Evolutionary conservation across 2,888 invertebrate genomes (phyloP), one percentile per base, ranked within the genome.

Genomic region (Eilema griseolum): DNA sequence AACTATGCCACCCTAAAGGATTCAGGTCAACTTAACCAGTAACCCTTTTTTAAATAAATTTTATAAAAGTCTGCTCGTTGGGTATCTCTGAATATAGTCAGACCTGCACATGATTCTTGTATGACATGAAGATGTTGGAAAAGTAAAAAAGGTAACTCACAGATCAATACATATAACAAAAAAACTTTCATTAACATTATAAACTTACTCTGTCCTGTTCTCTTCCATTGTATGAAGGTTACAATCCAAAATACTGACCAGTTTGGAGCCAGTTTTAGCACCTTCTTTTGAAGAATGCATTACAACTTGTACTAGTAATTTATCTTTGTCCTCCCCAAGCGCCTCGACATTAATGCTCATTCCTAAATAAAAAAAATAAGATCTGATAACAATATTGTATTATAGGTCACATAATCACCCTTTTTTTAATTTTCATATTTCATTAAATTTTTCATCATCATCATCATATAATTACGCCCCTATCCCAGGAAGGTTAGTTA

Each of bases 171-270:
- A 0, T n/a, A 2, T 7, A n/a, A 52, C 8, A n/a, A 33, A 52
- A 2, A n/a, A 52, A n/a, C n/a, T 10, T 52, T 2, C 41, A 41
- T 16, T 4, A 52, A n/a, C 1, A 61, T n/a, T 12, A 52, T 14
- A 57, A 24, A 16, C 90, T 92, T 86, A 96, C 96, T 96, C 96
- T 52, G 91, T 94, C 89, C 96, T 94, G 82, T 96, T 96, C 87
- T 97, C 97, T 93, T 97, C 96, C 87, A 97, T 93, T 20, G 96
- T 97, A 77, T 96, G 96, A 68, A 97, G 91, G 82, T 96, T 95
- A 74, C 93, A 90, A 79, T 96, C 96, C 72, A 96, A 89, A 88
- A 96, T 96, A 79, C 96, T 95, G 66, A 96, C 95, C 71, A 97
- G 92, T 80, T 96, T 96, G 16, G 96, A 95, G 16, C 96, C 96